Conservation (phyloP, 2,113 vertebrate genomes). For the Odontesthes bonariensis region DNA sequence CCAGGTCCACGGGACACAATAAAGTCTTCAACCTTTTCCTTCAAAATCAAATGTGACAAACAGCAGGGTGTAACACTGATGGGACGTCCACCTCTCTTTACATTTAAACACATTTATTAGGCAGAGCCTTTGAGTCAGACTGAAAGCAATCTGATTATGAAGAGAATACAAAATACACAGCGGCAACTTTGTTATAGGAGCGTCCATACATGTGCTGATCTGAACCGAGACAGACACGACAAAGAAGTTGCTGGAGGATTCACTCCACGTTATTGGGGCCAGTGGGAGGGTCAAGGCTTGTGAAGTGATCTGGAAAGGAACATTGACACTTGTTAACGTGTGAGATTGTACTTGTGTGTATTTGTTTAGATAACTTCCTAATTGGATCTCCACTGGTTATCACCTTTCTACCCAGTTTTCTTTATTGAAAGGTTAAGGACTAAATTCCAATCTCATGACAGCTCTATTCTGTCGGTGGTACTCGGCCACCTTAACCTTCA, state of each 20-base stretch:
- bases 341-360: too few species aligned
- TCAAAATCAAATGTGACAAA: constrained; percentile 8
- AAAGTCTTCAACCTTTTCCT: not conserved
- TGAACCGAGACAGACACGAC: not conserved
- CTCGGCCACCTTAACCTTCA: too few species aligned
- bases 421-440: too few species aligned
- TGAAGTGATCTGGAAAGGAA: constrained; percentile 80
- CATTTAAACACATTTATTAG: constrained; percentile 35
- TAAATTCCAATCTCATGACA: too few species aligned
- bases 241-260: constrained; percentile 24
- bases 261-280: constrained; percentile 25
- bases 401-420: too few species aligned
- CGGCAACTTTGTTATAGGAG: too few species aligned
- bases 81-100: constrained; percentile 25
- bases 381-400: too few species aligned
- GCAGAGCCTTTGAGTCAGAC: not conserved
- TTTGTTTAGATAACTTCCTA: too few species aligned
- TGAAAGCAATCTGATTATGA: not conserved
- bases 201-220: not conserved
- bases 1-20: not conserved
- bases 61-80: constrained; percentile 28
- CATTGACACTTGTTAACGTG: not conserved
- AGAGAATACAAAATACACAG: not conserved
- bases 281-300: constrained; percentile 66
- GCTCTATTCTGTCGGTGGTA: too few species aligned